phyloP scores from a whole-genome alignment of 2,888 invertebrate genomes.

The Malacosoma neustria region DNA sequence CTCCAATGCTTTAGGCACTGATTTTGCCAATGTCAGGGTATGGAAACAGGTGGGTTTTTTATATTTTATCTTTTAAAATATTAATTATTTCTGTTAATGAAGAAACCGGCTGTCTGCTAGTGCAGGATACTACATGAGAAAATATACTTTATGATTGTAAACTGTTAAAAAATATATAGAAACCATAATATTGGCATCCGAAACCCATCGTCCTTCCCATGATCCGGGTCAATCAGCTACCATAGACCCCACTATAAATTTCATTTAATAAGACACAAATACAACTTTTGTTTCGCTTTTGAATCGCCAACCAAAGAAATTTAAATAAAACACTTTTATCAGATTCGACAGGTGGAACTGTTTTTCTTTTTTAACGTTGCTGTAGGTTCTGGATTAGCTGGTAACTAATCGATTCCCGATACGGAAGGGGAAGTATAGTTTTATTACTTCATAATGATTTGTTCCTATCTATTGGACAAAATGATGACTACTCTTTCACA shows the following conservation, averaged over 20 bases:
- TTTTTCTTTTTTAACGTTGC: conserved; percentile 58
- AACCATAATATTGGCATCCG: conserved; percentile 55
- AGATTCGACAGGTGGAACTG: conserved; percentile 71
- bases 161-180: too few species aligned
- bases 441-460: conserved; percentile 32
- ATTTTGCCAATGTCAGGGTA: too few species aligned
- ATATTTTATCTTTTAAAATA: too few species aligned
- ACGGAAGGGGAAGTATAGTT: conserved; percentile 43
- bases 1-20: too few species aligned
- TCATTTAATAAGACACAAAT: conserved; percentile 75
- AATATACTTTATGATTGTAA: too few species aligned
- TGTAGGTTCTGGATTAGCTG: conserved; percentile 70
- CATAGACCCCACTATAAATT: conserved; percentile 70
- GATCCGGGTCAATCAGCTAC: conserved; percentile 70
- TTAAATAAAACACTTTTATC: conserved; percentile 74
- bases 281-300: conserved; percentile 62
- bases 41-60: too few species aligned
- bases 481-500: not conserved
- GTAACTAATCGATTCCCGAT: conserved; percentile 63
- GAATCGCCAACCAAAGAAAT: conserved; percentile 63
- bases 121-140: too few species aligned
- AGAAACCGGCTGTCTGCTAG: too few species aligned
- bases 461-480: conserved; percentile 14
- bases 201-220: conserved; percentile 56
- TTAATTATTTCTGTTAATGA: too few species aligned